Evolutionary conservation across 2,888 invertebrate species (phyloP), one percentile per base, ranked within the genome.

Genomic region (Megalurothrips usitatus): DNA sequence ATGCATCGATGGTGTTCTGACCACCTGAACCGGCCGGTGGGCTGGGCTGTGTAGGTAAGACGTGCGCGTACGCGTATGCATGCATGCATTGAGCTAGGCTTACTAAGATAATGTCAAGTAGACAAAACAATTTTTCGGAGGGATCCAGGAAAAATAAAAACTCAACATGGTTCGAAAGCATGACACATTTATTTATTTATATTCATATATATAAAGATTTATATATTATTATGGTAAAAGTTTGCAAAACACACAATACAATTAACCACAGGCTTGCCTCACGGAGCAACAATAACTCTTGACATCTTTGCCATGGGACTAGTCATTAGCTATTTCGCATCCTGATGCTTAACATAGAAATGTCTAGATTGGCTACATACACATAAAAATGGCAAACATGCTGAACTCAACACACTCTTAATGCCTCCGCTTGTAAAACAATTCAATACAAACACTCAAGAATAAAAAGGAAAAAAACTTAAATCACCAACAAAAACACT

Each of bases 401-500:
- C 58, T 58, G 17, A 58, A 58, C 58, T 14, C 3, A 43, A 43
- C 34, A 58, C 58, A 58, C 58, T 26, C 68, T n/a, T 68, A 52
- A 52, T n/a, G 19, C 23, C n/a, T 58, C 58, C 58, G 0, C 1
- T 26, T 10, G 68, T 75, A 26, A 75, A 26, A 17, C 14, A 17
- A 58, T 75, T 75, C 23, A 26, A 26, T 26, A 75, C 26, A 75
- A 75, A 17, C 58, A 58, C 12, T 12, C 68, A 12, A 75, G n/a
- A 43, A 43, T 2, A 43, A 43, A 19, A 58, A 19, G 14, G 19
- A 58, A 8, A 58, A 10, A 58, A 58, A 58, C 52, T 68, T 68
- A 26, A 75, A 26, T 75, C 68, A 75, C 68, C 68, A 75, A 75
- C 68, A 75, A 75, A 75, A 75, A 75, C 68, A 75, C 68, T 75